Percentiles rank a stretch among this genome's conserved stretches.
phyloP scores from a whole-genome alignment of 2,888 invertebrate species.

The Xestia rhomboidea region DNA sequence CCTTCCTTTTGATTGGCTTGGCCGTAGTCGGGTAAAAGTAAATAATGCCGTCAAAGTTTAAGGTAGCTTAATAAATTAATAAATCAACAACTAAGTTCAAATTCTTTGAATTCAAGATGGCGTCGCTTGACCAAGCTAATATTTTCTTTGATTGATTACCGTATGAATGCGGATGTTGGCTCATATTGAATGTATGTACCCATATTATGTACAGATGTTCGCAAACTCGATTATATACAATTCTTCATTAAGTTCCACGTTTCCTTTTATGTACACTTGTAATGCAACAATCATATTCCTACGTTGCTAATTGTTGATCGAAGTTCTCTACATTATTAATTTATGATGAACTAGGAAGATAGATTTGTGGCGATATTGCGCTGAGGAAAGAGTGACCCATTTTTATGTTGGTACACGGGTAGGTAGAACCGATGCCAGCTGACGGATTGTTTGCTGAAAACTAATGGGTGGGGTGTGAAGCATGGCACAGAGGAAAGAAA shows the following conservation, averaged over 20 bases:
- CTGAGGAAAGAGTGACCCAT: background rate
- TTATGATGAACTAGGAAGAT: slow-evolving; percentile 20
- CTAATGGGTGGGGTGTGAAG: background rate
- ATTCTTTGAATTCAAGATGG: slow-evolving; percentile 29
- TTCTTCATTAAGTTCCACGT: slow-evolving; percentile 62
- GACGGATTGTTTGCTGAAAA: background rate
- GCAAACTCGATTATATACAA: slow-evolving; percentile 40
- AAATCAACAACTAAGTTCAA: slow-evolving; percentile 2
- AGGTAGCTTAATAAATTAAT: background rate
- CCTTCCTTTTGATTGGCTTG: no score
- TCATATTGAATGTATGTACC: slow-evolving; percentile 38
- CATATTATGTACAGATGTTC: slow-evolving; percentile 48
- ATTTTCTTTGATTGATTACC: slow-evolving; percentile 59
- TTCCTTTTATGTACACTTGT: slow-evolving; percentile 47
- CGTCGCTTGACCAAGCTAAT: slow-evolving; percentile 35
- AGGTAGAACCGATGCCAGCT: no score
- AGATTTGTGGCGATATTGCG: background rate
- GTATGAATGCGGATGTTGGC: slow-evolving; percentile 58
- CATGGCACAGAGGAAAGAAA: background rate
- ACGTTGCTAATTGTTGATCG: no score
- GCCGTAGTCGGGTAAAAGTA: background rate
- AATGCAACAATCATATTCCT: slow-evolving; percentile 35
- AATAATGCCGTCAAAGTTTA: background rate
- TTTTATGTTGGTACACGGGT: no score
- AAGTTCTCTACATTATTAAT: slow-evolving; percentile 29